Evolutionary conservation across 2,113 vertebrate species (phyloP).

Genomic region (Prietella phreatophila): DNA sequence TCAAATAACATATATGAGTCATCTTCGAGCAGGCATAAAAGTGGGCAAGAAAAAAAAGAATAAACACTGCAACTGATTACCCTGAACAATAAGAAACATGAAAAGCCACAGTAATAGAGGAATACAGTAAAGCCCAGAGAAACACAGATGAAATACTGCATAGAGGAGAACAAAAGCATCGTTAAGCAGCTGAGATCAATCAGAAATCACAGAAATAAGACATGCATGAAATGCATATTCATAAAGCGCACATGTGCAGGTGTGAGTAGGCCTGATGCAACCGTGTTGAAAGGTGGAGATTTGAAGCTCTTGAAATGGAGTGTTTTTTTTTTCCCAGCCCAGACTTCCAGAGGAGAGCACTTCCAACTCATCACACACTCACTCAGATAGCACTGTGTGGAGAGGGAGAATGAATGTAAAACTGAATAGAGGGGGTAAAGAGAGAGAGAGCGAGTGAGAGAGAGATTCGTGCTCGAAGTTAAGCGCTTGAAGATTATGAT

Average conservation of each 20-base stretch:
- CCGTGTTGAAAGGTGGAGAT: slow-evolving; percentile 39
- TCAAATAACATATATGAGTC: background rate
- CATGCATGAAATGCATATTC: slow-evolving; percentile 13
- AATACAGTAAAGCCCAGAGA: background rate
- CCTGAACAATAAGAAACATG: background rate
- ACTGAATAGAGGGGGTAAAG: background rate
- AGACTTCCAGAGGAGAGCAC: slow-evolving; percentile 41
- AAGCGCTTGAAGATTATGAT: slow-evolving; percentile 13
- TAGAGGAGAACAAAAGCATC: slow-evolving; percentile 1
- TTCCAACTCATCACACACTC: slow-evolving; percentile 39
- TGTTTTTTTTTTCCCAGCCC: slow-evolving; percentile 41
- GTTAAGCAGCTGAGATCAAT: background rate
- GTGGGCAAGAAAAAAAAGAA: background rate
- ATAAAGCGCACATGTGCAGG: slow-evolving; percentile 1
- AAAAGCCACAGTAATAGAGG: background rate
- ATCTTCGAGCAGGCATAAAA: background rate
- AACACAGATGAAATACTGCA: background rate
- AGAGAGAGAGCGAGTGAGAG: background rate
- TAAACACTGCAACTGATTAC: background rate
- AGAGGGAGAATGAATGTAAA: slow-evolving; percentile 8
- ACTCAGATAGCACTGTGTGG: slow-evolving; percentile 8
- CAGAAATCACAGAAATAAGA: background rate
- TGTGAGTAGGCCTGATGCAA: slow-evolving; percentile 28
- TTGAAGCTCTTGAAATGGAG: slow-evolving; percentile 42
- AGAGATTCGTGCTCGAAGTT: slow-evolving; percentile 7